Evolutionary conservation across 2,888 invertebrate genomes (phyloP).

Genomic region (Pachydiplax longipennis): DNA sequence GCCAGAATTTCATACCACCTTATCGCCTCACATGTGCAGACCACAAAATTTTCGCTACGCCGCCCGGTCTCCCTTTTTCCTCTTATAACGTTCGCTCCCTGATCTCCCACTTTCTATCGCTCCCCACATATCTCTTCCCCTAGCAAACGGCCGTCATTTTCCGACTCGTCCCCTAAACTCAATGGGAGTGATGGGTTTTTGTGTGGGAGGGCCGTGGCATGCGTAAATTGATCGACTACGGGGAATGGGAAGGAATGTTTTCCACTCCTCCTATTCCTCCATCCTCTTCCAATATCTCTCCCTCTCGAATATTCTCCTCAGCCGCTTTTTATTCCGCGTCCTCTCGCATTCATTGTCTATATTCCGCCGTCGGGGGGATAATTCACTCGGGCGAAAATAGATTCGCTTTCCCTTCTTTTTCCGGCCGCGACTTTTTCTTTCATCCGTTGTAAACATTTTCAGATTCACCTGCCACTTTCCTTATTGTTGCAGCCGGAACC

Average conservation of each 20-base stretch:
- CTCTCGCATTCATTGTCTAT: neutral
- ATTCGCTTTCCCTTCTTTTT: neutral
- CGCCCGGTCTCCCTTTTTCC: neutral
- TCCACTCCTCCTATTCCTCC: neutral
- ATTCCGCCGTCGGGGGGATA: neutral
- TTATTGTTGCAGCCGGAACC: neutral
- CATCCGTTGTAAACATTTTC: neutral
- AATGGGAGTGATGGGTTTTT: neutral
- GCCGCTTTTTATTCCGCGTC: neutral
- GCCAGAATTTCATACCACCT: neutral
- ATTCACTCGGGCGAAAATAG: neutral
- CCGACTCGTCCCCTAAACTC: slow-evolving; percentile 3
- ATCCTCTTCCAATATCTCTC: neutral
- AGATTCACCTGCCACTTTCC: neutral
- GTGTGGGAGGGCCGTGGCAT: neutral
- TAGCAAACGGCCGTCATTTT: slow-evolving; percentile 34
- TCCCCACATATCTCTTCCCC: slow-evolving; percentile 7
- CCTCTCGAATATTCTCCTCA: neutral
- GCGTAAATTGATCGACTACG: slow-evolving; percentile 28
- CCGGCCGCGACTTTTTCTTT: neutral
- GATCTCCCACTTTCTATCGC: neutral
- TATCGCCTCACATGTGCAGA: neutral
- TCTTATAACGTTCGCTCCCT: neutral
- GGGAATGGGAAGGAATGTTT: neutral
- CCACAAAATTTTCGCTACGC: neutral